Evolutionary conservation across 2,113 vertebrate genomes (phyloP).

Genomic region (Menura novaehollandiae): DNA sequence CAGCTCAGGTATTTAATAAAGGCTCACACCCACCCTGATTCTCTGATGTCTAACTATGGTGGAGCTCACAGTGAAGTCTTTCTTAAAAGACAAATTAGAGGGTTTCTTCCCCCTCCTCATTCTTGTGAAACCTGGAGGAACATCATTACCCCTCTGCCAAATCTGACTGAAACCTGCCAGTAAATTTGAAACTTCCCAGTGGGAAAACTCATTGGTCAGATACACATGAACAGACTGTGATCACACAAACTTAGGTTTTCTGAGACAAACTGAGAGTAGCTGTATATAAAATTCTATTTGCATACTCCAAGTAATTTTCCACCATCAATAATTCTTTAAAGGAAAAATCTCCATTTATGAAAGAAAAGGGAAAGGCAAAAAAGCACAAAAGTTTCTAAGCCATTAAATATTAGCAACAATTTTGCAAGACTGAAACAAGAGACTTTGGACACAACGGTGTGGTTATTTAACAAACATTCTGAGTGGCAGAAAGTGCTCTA

Average conservation of each 20-base stretch:
- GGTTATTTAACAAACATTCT: background rate
- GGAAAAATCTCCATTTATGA: background rate
- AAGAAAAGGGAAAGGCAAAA: background rate
- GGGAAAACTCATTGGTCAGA: background rate
- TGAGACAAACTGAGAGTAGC: background rate
- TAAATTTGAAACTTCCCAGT: background rate
- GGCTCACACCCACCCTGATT: background rate
- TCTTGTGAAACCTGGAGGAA: background rate
- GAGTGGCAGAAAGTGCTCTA: background rate
- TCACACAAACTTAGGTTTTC: background rate
- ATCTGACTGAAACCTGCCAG: background rate
- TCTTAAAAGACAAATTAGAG: background rate
- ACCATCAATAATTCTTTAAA: background rate
- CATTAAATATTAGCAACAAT: background rate
- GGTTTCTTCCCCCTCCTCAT: background rate
- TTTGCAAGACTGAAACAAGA: background rate
- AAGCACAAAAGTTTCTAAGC: background rate
- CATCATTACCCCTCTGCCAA: background rate
- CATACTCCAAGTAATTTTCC: background rate
- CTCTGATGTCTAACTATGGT: background rate
- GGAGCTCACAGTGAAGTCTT: background rate
- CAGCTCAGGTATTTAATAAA: background rate
- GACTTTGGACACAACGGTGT: background rate
- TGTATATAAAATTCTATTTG: background rate
- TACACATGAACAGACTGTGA: background rate